phyloP scores from a whole-genome alignment of 2,113 vertebrate genomes.

The Brachypodius melanocephalos region DNA sequence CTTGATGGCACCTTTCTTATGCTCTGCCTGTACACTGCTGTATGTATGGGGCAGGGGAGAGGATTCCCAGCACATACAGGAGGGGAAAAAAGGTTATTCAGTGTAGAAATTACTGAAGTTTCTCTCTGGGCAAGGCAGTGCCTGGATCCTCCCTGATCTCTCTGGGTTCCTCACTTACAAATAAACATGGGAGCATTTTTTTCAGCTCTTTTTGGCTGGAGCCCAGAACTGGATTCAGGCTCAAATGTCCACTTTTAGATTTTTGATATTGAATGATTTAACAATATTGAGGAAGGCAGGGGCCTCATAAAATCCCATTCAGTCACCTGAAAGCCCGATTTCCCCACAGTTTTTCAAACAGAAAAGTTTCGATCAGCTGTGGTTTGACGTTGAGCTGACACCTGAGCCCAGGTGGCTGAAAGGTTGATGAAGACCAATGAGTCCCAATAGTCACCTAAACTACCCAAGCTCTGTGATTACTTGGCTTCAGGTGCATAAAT shows the following conservation, averaged over 20 bases:
- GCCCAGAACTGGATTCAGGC: not conserved
- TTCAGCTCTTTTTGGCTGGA: not conserved
- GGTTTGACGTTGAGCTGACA: not conserved
- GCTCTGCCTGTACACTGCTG: not conserved
- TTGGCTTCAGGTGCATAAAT: not conserved
- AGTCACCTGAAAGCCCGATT: not conserved
- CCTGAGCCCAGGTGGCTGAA: not conserved
- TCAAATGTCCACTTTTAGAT: not conserved
- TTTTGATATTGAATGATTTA: conserved; percentile 2
- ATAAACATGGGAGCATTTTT: not conserved
- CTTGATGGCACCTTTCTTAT: not conserved
- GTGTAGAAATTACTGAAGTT: not conserved
- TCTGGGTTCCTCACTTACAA: not conserved
- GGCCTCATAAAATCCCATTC: not conserved
- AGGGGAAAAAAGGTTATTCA: not conserved
- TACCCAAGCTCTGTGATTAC: not conserved
- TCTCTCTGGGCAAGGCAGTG: not conserved
- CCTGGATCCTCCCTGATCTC: not conserved
- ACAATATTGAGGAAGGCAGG: not conserved
- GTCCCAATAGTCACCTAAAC: not conserved
- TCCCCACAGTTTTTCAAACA: not conserved
- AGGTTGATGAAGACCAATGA: conserved; percentile 3
- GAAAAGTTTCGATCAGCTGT: not conserved
- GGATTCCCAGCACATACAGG: not conserved
- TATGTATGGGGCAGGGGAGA: not conserved